Percentiles rank a stretch among this genome's conserved stretches.
Conservation (phyloP, 1,140 invertebrate species). For the Drosophila busckii region DNA sequence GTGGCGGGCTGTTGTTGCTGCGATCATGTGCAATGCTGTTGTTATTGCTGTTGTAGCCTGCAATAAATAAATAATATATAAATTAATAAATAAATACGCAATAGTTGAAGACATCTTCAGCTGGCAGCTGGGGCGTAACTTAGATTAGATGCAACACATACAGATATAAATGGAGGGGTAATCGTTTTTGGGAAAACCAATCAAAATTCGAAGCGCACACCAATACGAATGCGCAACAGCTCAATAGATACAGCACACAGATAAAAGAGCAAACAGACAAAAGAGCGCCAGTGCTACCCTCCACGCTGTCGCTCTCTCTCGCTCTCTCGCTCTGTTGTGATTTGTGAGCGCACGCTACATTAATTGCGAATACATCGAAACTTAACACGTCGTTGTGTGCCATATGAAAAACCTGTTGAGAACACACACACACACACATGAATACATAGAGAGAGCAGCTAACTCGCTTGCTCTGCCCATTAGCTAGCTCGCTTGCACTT, state of each 20-base stretch:
- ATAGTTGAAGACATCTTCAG: neutral
- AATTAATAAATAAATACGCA: slow-evolving; percentile 10
- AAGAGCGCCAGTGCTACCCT: slow-evolving; percentile 15
- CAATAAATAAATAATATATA: slow-evolving; percentile 2
- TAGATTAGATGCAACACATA: no score
- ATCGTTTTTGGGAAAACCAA: slow-evolving; percentile 65
- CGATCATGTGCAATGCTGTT: slow-evolving; percentile 49
- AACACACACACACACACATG: slow-evolving; percentile 26
- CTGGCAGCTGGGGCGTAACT: slow-evolving; percentile 26
- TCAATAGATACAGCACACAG: slow-evolving; percentile 19
- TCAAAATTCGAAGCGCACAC: slow-evolving; percentile 63
- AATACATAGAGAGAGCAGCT: slow-evolving; percentile 16
- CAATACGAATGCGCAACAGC: slow-evolving; percentile 19
- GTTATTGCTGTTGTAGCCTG: slow-evolving; percentile 55
- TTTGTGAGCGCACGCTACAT: slow-evolving; percentile 34
- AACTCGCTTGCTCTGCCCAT: slow-evolving; percentile 7
- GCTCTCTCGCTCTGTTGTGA: slow-evolving; percentile 40
- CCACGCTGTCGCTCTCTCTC: slow-evolving; percentile 8
- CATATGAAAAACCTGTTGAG: slow-evolving; percentile 63
- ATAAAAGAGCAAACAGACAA: slow-evolving; percentile 22
- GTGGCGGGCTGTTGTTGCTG: slow-evolving; percentile 57
- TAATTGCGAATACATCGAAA: slow-evolving; percentile 65
- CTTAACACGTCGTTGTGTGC: slow-evolving; percentile 60
- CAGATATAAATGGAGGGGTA: slow-evolving; percentile 20
- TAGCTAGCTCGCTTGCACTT: slow-evolving; percentile 19